Evolutionary conservation across 2,797 vertebrate genomes (phyloP).

Genomic region (Sebastes nivosus): DNA sequence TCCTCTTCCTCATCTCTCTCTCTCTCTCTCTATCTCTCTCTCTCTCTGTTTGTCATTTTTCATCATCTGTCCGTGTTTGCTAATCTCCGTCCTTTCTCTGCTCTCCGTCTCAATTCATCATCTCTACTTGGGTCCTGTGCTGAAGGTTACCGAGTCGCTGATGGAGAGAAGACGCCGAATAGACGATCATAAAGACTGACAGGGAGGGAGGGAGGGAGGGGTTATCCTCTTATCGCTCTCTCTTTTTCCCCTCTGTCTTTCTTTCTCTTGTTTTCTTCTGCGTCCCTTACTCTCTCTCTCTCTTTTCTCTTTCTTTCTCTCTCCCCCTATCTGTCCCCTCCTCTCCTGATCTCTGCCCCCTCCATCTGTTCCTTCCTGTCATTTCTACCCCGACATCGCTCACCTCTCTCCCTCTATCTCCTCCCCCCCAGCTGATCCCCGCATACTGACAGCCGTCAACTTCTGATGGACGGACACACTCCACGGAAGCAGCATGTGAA

Average conservation of each 20-base stretch:
- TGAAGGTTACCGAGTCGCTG: conserved; percentile 81
- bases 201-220: conserved; percentile 46
- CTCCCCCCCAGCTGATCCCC: conserved; percentile 30
- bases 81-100: conserved; percentile 82
- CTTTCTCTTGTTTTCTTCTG: conserved; percentile 1
- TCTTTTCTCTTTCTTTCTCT: not conserved
- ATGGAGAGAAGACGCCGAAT: conserved; percentile 68
- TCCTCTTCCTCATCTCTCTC: not conserved
- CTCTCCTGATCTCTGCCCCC: conserved; percentile 57
- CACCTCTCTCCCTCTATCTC: not conserved
- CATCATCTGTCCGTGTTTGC: conserved; percentile 81
- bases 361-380: conserved; percentile 58
- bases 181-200: conserved; percentile 80
- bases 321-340: not conserved
- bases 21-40: conserved; percentile 22
- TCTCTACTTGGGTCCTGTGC: conserved; percentile 73
- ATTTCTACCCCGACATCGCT: conserved; percentile 50
- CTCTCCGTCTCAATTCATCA: conserved; percentile 84
- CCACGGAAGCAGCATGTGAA: conserved; percentile 19
- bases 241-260: not conserved
- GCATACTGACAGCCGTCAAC: conserved; percentile 61
- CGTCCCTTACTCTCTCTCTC: not conserved
- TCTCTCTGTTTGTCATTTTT: conserved; percentile 83
- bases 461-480: conserved; percentile 40
- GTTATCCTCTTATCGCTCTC: conserved; percentile 41